Base-by-base conservation (phyloP, 2,888 invertebrate species). In the Glaucopsyche alexis region DNA sequence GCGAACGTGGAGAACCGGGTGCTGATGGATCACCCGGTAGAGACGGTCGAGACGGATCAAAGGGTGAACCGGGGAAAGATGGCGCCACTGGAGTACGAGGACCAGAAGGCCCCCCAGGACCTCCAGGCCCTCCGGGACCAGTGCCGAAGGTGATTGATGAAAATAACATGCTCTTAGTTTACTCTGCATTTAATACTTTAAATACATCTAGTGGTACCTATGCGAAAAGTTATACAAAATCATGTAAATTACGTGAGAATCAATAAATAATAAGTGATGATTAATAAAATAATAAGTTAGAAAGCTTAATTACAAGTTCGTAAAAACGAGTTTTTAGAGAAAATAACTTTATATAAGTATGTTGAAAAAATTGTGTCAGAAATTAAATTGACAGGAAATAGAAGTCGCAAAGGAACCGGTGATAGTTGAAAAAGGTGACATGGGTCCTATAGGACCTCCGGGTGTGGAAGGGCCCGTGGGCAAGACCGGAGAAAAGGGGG, bases 31-130 rank as follows among this genome's bases (percentile, higher is more conserved):
- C 29, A 14, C 81, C 82, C 9, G 90, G 90, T 1, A 79, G 16
- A 11, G 82, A 85, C 71, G 90, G 90, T 11, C 84, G 94, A 5
- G 91, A 94, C 72, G 97, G 97, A 5, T 77, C 82, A 14, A 94
- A 96, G 83, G 97, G 97, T 76, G 96, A 96, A 79, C 93, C 95
- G 0, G 97, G 97, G 29, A 88, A 85, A 76, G 93, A 95, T 78
- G 97, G 96, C 45, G 82, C 84, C 0, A 79, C 89, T 19, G 97
- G 96, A n/a, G 79, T 93, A 0, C 94, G 93, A 78, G 96, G 96
- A n/a, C 85, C 87, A 95, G 95, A 14, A 80, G 96, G 96, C 13
- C 81, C 84, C 0, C 80, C 86, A 19, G 95, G 95, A 4, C 85
- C 83, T 0, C 85, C 91, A 19, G 95, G 96, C 6, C 90, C 90